Conservation (phyloP, 2,797 vertebrate species). For the Falco berigora region DNA sequence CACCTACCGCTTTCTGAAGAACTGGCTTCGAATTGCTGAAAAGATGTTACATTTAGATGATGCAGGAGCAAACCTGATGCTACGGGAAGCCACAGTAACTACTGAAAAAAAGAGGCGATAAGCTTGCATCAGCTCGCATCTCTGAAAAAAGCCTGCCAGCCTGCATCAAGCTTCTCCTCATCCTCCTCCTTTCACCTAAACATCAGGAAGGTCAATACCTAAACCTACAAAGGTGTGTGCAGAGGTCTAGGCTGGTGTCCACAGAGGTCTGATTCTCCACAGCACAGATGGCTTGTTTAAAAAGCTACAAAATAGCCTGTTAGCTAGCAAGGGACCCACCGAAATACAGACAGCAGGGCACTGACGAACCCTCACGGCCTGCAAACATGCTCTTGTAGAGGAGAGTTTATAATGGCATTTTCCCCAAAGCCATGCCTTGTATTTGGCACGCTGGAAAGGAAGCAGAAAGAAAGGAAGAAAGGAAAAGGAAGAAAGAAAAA, state of each 20-base stretch:
- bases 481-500: too few relatives aligned
- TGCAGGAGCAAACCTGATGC: not conserved
- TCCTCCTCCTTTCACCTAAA: not conserved
- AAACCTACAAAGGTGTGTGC: not conserved
- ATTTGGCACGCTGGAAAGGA: not conserved
- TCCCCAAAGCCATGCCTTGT: not conserved
- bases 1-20: not conserved
- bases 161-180: not conserved
- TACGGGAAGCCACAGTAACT: not conserved
- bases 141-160: not conserved
- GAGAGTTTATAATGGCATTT: fast-evolving
- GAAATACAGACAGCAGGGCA: not conserved
- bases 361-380: not conserved
- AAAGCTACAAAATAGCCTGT: not conserved
- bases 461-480: too few relatives aligned
- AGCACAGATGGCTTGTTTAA: fast-evolving
- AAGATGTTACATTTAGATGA: not conserved
- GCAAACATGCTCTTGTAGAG: not conserved
- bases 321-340: not conserved
- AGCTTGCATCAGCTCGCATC: not conserved
- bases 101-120: not conserved
- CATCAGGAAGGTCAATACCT: not conserved
- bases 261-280: not conserved
- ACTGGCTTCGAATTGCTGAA: not conserved
- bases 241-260: not conserved